Evolutionary conservation across 2,113 vertebrate species (phyloP), one percentile per base, ranked within the genome.

Genomic region (Poeciliopsis prolifica): DNA sequence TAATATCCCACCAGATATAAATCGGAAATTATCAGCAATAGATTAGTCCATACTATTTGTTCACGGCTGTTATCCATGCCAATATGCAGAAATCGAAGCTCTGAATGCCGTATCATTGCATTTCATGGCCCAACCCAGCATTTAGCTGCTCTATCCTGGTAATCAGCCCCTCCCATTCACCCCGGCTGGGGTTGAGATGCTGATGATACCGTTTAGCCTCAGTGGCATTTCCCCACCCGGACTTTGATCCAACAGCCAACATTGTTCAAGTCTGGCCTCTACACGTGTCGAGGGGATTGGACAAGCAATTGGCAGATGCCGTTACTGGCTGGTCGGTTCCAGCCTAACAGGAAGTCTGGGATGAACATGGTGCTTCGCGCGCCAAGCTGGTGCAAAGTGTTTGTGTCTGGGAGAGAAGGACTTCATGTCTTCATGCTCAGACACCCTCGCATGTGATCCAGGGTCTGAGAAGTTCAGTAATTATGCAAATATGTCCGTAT

Each of bases 21-120:
- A 92, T 87, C 78, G 58, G 81, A 88, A 87, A 89, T 90, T 42
- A 87, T 86, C 76, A 81, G 83, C 85, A 33, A 72, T 73, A 84
- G 85, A 87, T 85, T 82, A 75, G 76, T 70, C 75, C 79, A 74
- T 75, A 79, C 60, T 33, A 35, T 61, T 82, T 77, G 26, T 82
- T 81, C 82, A 88, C 24, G 86, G 77, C 63, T 78, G 51, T 87
- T 90, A 87, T 82, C 70, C 76, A 85, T 70, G 78, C 72, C 79
- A 75, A 87, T 82, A 65, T 65, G 61, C 40, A 83, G 68, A 78
- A 87, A 92, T 87, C 81, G 74, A 89, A 88, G 86, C 77, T 80
- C 69, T 83, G 85, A 85, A 85, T n/a, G 62, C 66, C 82, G 54
- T 87, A 65, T 88, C 81, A 88, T 87, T 70, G 67, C n/a, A 67